These are phyloP conservation scores for Stenurella melanura DNA, from an alignment of 2,888 invertebrate genomes.

Conservation along the genomic window DNA sequence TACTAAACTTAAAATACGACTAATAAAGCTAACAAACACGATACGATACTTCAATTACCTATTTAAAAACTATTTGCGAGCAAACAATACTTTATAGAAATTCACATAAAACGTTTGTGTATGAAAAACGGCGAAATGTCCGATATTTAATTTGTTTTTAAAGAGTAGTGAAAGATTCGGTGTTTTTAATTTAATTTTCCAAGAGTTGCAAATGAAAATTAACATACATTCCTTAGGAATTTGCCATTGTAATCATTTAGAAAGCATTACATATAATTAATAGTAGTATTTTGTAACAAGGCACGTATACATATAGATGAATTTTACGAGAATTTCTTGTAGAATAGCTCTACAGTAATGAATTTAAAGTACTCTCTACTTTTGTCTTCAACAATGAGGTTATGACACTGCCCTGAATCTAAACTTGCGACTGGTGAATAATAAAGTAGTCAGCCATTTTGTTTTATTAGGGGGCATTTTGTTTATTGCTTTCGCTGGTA, in stretches of 20 bases:
- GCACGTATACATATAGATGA: constrained; percentile 50
- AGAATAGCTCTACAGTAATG: constrained; percentile 38
- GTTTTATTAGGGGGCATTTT: constrained; percentile 63
- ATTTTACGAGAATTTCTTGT: constrained; percentile 53
- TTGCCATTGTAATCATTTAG: constrained; percentile 37
- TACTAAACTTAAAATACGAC: no score
- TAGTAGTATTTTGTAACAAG: constrained; percentile 48
- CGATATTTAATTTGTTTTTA: not conserved
- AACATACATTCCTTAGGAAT: constrained; percentile 23
- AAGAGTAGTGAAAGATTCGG: not conserved
- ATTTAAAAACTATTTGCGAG: no score
- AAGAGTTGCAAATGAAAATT: constrained; percentile 11
- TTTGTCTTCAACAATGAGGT: constrained; percentile 41
- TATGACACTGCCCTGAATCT: constrained; percentile 59
- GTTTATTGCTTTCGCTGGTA: constrained; percentile 56
- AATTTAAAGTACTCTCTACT: constrained; percentile 40
- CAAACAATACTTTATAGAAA: not conserved
- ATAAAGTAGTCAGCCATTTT: constrained; percentile 66
- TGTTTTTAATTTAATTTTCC: not conserved
- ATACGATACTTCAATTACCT: no score
- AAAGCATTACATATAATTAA: constrained; percentile 38
- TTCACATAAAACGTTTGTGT: not conserved
- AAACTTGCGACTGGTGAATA: constrained; percentile 64
- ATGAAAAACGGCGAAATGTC: not conserved
- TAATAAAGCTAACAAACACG: no score